A percentile compares a stretch with the other conserved stretches of the same genome.
These are phyloP conservation scores for Marisa cornuarietis DNA, from an alignment of 1,140 invertebrate genomes.

Conservation along the genomic window DNA sequence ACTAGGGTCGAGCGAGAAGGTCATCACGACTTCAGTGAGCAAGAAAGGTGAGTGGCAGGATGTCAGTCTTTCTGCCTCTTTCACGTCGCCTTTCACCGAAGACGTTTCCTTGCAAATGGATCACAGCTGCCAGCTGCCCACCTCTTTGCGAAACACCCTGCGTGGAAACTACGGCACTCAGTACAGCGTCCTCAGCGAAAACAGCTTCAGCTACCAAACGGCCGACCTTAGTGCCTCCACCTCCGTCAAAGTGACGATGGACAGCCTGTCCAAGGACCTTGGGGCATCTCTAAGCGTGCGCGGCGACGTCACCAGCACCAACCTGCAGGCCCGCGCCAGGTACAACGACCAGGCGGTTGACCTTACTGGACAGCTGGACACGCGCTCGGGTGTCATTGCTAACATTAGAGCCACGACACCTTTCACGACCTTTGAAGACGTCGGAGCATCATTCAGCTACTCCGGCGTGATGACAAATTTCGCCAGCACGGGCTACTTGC, in stretches of 20 bases:
- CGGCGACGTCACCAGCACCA: background rate
- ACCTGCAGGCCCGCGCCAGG: background rate
- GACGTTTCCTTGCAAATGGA: conserved; percentile 8
- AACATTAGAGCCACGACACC: conserved; percentile 2
- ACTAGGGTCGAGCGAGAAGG: background rate
- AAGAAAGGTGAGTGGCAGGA: conserved; percentile 12
- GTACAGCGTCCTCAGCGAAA: conserved; percentile 7
- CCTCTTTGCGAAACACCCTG: conserved; percentile 2
- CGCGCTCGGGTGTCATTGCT: background rate
- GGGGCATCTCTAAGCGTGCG: background rate
- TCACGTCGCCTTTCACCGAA: conserved; percentile 21
- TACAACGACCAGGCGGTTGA: conserved; percentile 1
- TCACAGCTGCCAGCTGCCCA: conserved; percentile 11
- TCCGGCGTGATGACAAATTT: background rate
- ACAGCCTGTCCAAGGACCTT: background rate
- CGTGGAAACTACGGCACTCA: conserved; percentile 9
- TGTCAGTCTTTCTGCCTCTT: conserved; percentile 17
- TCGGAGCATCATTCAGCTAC: background rate
- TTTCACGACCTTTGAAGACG: conserved; percentile 6
- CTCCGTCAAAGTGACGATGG: conserved; percentile 12
- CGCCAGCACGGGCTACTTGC: background rate
- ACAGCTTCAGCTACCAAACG: background rate
- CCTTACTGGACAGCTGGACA: background rate
- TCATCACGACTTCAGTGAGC: background rate
- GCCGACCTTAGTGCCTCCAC: background rate